phyloP scores from a whole-genome alignment of 2,888 invertebrate species.

The Malachius bipustulatus region DNA sequence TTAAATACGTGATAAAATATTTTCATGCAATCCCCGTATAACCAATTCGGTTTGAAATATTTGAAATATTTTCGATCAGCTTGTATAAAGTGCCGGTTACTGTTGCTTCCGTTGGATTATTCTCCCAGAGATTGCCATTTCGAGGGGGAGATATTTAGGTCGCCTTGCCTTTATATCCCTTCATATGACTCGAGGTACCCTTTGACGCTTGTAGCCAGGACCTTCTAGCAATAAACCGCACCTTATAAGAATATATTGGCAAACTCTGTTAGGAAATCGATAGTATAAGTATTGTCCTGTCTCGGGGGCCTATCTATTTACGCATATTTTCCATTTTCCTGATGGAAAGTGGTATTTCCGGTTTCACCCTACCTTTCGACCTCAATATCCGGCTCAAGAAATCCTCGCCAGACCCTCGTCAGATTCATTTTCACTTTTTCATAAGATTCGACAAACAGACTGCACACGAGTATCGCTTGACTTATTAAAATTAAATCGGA shows the following conservation, averaged over 20 bases:
- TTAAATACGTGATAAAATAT: too few relatives aligned
- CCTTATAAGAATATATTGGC: constrained; percentile 3
- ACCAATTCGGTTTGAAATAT: too few relatives aligned
- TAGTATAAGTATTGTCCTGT: constrained; percentile 17
- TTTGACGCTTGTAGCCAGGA: background rate
- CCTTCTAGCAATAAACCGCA: constrained; percentile 1
- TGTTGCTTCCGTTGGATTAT: too few relatives aligned
- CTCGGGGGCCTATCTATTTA: constrained; percentile 20
- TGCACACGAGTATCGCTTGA: too few relatives aligned
- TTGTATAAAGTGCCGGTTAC: too few relatives aligned
- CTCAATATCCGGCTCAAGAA: constrained; percentile 24
- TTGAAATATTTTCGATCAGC: too few relatives aligned
- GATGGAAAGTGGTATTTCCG: constrained; percentile 25
- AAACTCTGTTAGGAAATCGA: constrained; percentile 6
- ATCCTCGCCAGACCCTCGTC: constrained; percentile 19
- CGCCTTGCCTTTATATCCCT: too few relatives aligned
- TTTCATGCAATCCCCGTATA: too few relatives aligned
- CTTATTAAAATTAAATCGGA: too few relatives aligned
- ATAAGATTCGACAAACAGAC: constrained; percentile 15
- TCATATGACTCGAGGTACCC: too few relatives aligned
- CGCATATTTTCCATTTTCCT: constrained; percentile 28
- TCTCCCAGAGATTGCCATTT: too few relatives aligned
- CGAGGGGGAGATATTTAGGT: too few relatives aligned
- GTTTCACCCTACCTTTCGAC: constrained; percentile 23
- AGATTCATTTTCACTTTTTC: constrained; percentile 23